Conservation (phyloP, 2,888 invertebrate genomes). For the Heliconius hortense region DNA sequence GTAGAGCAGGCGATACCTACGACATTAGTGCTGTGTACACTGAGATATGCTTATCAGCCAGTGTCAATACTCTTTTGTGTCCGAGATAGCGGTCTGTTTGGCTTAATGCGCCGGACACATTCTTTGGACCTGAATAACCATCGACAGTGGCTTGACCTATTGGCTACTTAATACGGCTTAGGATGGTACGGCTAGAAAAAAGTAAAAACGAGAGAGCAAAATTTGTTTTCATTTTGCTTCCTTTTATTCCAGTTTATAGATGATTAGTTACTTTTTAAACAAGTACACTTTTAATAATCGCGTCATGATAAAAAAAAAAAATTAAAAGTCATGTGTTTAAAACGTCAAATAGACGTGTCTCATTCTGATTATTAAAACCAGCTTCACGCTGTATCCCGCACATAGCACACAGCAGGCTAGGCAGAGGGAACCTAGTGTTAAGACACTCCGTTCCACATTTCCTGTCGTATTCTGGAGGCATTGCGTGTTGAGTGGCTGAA, state of each 20-base stretch:
- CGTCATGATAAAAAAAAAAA: background rate
- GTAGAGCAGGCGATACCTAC: conserved; percentile 64
- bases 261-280: background rate
- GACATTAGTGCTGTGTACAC: conserved; percentile 61
- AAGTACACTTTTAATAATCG: background rate
- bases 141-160: conserved; percentile 69
- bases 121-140: conserved; percentile 71
- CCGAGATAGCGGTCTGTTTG: conserved; percentile 76
- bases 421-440: too few species aligned
- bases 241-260: background rate
- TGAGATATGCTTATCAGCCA: conserved; percentile 75
- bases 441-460: too few species aligned
- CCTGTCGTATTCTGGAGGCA: too few species aligned
- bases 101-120: conserved; percentile 74
- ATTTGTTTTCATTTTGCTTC: background rate
- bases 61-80: conserved; percentile 81
- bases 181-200: conserved; percentile 8
- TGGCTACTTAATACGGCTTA: conserved; percentile 49
- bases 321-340: background rate
- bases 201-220: background rate
- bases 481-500: too few species aligned
- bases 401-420: too few species aligned
- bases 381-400: too few species aligned
- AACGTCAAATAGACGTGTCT: background rate
- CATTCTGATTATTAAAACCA: background rate